Evolutionary conservation across 2,888 invertebrate genomes (phyloP).

Genomic region (Hyalella azteca): DNA sequence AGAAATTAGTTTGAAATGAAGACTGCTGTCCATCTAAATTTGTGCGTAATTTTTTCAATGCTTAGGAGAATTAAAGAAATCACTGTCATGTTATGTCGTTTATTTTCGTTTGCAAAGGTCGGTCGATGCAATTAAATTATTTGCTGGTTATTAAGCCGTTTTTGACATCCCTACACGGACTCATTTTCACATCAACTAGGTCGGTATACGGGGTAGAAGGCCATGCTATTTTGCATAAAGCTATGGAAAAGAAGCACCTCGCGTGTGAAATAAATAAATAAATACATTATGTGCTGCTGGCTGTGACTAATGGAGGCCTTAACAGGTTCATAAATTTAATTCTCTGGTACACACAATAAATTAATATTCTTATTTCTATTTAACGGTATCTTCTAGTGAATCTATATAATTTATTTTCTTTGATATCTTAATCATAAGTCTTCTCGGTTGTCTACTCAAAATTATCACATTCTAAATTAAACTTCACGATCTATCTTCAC

Average conservation of each 20-base stretch:
- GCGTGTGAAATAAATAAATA: slow-evolving; percentile 21
- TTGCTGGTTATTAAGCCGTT: too few relatives aligned
- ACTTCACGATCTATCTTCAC: slow-evolving; percentile 43
- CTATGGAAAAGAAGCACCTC: not conserved
- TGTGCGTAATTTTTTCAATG: too few relatives aligned
- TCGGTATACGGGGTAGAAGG: too few relatives aligned
- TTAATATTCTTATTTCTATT: not conserved
- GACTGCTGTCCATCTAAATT: too few relatives aligned
- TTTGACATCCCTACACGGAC: too few relatives aligned
- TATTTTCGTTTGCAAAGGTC: not conserved
- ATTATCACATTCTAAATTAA: slow-evolving; percentile 8
- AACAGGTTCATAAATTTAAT: too few relatives aligned
- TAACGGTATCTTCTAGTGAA: too few relatives aligned
- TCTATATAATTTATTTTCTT: too few relatives aligned
- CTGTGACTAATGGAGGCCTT: too few relatives aligned
- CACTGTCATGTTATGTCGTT: not conserved
- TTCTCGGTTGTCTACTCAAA: not conserved
- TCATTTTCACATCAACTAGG: not conserved
- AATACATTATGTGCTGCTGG: not conserved
- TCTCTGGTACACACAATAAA: not conserved
- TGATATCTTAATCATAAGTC: not conserved
- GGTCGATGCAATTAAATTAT: not conserved
- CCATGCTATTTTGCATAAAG: too few relatives aligned
- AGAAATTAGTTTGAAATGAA: too few relatives aligned
- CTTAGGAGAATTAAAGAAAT: too few relatives aligned